These are phyloP conservation scores for Sterrhoptilus dennistouni DNA, from an alignment of 2,113 vertebrate species.

Conservation along the genomic window DNA sequence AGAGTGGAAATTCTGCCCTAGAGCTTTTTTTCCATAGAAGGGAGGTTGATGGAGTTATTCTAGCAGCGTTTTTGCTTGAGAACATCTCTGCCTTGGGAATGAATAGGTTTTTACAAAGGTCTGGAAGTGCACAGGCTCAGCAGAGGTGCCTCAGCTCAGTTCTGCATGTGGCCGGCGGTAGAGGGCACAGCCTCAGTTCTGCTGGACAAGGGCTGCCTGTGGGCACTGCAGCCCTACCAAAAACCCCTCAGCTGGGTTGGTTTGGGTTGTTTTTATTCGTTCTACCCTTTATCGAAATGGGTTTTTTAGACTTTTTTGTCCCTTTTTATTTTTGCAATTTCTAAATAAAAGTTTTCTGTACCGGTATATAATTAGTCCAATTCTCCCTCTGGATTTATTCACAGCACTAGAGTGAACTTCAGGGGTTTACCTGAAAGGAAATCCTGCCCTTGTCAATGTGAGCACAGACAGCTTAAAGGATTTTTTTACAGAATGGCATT, in stretches of 20 bases:
- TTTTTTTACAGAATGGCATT: not conserved
- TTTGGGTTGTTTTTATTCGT: not conserved
- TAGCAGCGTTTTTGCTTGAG: not conserved
- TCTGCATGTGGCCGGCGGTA: not conserved
- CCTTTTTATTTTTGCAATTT: not conserved
- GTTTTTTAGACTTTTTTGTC: not conserved
- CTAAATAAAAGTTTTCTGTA: slow-evolving; percentile 11
- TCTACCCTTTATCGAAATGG: not conserved
- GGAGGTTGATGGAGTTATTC: not conserved
- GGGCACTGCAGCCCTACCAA: not conserved
- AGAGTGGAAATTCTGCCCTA: not conserved
- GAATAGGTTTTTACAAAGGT: not conserved
- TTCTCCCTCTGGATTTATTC: not conserved
- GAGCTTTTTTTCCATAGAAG: not conserved
- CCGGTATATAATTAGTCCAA: not conserved
- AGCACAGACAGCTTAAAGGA: not conserved
- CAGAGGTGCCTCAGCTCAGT: not conserved
- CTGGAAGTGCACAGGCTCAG: not conserved
- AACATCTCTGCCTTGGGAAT: not conserved
- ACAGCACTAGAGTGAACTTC: not conserved
- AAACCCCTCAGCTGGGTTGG: not conserved
- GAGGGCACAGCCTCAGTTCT: not conserved
- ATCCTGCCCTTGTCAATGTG: slow-evolving; percentile 4
- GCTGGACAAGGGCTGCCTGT: not conserved
- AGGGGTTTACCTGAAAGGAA: not conserved